phyloP scores from a whole-genome alignment of 2,797 vertebrate genomes.

The Cichlasoma orientale region DNA sequence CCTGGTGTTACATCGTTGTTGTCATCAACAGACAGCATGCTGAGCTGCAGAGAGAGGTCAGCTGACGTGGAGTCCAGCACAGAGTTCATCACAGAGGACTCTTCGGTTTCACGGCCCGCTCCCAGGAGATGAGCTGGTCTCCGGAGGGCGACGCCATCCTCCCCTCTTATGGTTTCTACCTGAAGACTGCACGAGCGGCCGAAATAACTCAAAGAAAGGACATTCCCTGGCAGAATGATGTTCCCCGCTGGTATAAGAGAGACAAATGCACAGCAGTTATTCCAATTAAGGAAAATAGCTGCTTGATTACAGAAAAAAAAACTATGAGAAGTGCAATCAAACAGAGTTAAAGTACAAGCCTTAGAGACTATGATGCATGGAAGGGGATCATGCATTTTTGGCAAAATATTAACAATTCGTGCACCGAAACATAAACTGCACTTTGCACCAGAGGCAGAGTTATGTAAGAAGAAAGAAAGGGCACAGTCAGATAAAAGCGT shows the following conservation, averaged over 20 bases:
- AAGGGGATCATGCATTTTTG: background rate
- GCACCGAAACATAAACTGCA: background rate
- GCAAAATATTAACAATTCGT: background rate
- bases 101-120: conserved; percentile 31
- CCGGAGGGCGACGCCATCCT: conserved; percentile 80
- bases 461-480: no score
- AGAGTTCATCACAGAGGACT: conserved; percentile 37
- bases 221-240: conserved; percentile 87
- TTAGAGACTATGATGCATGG: background rate
- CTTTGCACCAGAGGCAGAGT: no score
- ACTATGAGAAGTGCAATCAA: background rate
- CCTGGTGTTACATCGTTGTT: background rate
- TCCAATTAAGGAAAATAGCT: background rate
- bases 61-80: conserved; percentile 67
- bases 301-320: background rate
- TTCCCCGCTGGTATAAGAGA: conserved; percentile 81
- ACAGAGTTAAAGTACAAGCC: background rate
- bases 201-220: conserved; percentile 86
- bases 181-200: conserved; percentile 83
- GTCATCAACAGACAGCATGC: conserved; percentile 80
- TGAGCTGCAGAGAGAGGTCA: conserved; percentile 85
- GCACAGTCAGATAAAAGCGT: no score
- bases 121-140: conserved; percentile 16
- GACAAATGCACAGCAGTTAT: background rate
- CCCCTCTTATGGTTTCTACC: conserved; percentile 84